Evolutionary conservation across 2,888 invertebrate species (phyloP), one percentile per base, ranked within the genome.

Genomic region (Poecilus cupreus): DNA sequence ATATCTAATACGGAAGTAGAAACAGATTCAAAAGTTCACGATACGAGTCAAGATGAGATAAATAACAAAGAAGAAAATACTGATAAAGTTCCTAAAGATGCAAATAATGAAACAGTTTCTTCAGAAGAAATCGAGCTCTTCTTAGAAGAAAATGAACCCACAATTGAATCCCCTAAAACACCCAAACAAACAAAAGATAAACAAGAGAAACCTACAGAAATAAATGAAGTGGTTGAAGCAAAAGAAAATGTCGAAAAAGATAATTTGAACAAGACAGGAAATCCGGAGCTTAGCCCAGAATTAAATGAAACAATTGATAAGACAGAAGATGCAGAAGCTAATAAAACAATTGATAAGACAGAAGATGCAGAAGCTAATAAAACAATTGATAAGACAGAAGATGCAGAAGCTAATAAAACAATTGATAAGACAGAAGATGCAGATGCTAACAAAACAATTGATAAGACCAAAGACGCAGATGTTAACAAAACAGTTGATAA

Each of bases 111-210:
- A 13, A 11, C 64, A 16, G 37, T 16, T 18, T 16, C 16, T 2
- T 68, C 64, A 2, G 72, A 20, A 46, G 46, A 46, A n/a, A 26
- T 72, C 0, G 72, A 37, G 1, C 37, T 54, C 26, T 57, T 37
- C 37, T 32, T 76, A 57, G 64, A 76, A 18, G 57, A 76, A 57
- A 18, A 57, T 18, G 57, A 57, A 24, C 54, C 37, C 20, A 37
- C 5, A 2, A 18, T 32, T 6, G 8, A 72, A 20, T 57, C 51
- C 13, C 4, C 22, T 4, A 16, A 83, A 64, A 24, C 32, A 3
- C 4, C 32, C 4, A 32, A 32, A 3, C 2, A 37, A 49, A 18
- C 10, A 64, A 20, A 4, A 57, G 26, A 60, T 16, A 39, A 39
- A 60, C n/a, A 76, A 32, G 16, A 76, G 16, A 76, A 20, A 20